A percentile compares a stretch with the other conserved stretches of the same genome.
Evolutionary conservation across 1,140 invertebrate species (phyloP).

Genomic region (Linepithema humile): DNA sequence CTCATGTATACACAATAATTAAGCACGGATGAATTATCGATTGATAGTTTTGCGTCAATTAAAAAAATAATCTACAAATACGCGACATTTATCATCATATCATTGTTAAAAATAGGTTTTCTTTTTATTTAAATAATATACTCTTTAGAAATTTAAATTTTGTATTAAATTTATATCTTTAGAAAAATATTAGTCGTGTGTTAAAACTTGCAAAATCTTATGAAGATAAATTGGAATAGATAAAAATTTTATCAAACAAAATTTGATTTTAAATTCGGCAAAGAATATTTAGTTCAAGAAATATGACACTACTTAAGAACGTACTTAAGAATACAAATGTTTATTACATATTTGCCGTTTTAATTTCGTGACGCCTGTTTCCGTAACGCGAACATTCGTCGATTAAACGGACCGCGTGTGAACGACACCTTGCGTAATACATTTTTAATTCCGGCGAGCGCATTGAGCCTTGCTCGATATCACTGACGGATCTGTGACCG

Average conservation of each 20-base stretch:
- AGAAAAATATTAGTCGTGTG: background rate
- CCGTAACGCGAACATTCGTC: slow-evolving; percentile 20
- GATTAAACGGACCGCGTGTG: slow-evolving; percentile 46
- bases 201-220: background rate
- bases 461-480: slow-evolving; percentile 75
- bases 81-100: background rate
- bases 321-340: background rate
- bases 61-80: background rate
- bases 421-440: slow-evolving; percentile 77
- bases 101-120: background rate
- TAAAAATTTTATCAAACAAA: background rate
- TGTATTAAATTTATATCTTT: no score
- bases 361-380: slow-evolving; percentile 16
- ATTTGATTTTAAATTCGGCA: background rate
- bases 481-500: slow-evolving; percentile 80
- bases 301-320: background rate
- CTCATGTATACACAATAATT: background rate
- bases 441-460: slow-evolving; percentile 80
- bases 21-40: no score
- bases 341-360: background rate
- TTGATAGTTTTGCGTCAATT: background rate
- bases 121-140: background rate
- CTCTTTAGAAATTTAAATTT: background rate
- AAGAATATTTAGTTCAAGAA: background rate
- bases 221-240: no score